phyloP scores from a whole-genome alignment of 2,797 vertebrate species.

The Morelia viridis region DNA sequence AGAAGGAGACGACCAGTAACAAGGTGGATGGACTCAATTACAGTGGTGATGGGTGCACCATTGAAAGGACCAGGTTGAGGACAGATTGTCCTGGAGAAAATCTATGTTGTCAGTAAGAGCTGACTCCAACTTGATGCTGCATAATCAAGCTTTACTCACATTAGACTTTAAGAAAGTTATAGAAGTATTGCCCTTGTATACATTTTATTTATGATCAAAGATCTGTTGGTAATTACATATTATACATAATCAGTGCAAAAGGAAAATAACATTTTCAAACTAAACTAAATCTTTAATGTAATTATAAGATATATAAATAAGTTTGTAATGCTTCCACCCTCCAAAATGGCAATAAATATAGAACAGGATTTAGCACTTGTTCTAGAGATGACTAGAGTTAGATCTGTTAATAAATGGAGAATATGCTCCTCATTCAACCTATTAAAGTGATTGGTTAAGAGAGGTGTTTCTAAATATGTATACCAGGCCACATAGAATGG shows the following conservation, averaged over 20 bases:
- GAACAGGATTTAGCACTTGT: background rate
- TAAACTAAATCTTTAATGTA: background rate
- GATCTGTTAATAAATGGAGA: background rate
- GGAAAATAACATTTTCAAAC: background rate
- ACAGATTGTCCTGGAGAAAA: background rate
- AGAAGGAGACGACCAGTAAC: background rate
- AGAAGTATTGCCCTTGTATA: background rate
- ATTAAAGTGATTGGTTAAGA: background rate
- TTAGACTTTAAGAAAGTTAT: background rate
- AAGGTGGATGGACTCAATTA: background rate
- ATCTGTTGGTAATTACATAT: background rate
- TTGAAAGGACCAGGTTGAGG: background rate
- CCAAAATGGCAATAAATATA: background rate
- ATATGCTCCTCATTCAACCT: background rate
- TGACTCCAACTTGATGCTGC: background rate
- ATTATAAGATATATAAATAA: background rate
- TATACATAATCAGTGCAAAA: background rate
- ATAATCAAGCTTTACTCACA: background rate
- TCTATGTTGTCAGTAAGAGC: background rate
- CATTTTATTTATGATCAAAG: background rate
- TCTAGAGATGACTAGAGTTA: background rate
- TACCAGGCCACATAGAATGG: background rate
- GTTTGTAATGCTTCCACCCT: background rate
- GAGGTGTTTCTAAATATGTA: background rate
- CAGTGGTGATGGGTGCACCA: background rate